Base-by-base conservation (phyloP, 2,113 vertebrate genomes). In the Percina caprodes region DNA sequence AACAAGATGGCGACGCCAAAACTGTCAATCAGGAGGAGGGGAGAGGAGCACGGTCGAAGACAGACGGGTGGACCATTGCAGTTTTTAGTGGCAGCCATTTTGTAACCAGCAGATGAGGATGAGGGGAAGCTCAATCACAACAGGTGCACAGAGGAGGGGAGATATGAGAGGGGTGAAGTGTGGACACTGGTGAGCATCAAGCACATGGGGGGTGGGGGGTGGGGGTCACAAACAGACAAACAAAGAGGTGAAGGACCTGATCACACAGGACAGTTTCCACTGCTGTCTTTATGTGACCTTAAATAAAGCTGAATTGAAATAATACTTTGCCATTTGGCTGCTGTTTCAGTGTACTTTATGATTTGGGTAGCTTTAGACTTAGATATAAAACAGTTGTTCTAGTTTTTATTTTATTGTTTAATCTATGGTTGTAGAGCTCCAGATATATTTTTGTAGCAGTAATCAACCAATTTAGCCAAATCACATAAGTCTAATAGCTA, bases 1-100 rank as follows among this genome's bases (percentile, higher is more conserved):
- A 86, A 78, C n/a, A 79, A 71, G 79, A 90, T 89, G 82, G 77
- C 18, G 49, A 77, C 74, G 87, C 76, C 86, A 86, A 74, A 60
- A 67, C 68, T 11, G 71, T 89, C 48, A 35, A 62, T 87, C 73
- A 54, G 72, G 73, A 89, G 76, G 82, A 86, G 85, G 90, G 80
- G 84, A 91, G 77, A 73, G 75, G 86, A 86, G 45, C 62, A 69
- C 77, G 67, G 85, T 58, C 26, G 68, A 46, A 76, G 74, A 75
- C 69, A 58, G 74, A 52, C 69, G 55, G 69, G 75, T 30, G 68
- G 76, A 66, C 69, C 74, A 66, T 76, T 55, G 61, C 24, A 19
- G 49, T 82, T 76, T 80, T 79, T 26, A 67, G 65, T 51, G 69
- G 69, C 69, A 59, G 76, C 16, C 62, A 35, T 58, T 75, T 75